A percentile compares a stretch with the other conserved stretches of the same genome.
phyloP scores from a whole-genome alignment of 2,888 invertebrate species.

The Vanessa cardui region DNA sequence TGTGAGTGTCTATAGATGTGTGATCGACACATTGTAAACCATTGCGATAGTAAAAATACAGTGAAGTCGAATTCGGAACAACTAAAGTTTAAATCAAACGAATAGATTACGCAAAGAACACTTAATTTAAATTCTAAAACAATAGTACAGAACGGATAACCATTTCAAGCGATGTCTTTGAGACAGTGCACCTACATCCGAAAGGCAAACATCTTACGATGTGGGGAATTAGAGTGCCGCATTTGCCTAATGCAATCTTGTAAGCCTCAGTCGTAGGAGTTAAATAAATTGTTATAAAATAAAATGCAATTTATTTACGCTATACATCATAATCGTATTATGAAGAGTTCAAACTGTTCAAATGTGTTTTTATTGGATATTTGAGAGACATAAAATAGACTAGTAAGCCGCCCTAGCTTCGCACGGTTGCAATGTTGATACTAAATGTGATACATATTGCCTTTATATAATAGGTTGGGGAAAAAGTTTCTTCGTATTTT shows the following conservation, averaged over 20 bases:
- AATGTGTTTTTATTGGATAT: too few species aligned
- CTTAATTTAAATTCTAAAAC: constrained; percentile 24
- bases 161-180: constrained; percentile 28
- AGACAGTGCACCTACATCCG: constrained; percentile 26
- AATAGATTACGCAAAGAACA: constrained; percentile 7
- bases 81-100: background rate
- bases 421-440: too few species aligned
- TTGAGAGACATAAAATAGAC: too few species aligned
- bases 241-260: constrained; percentile 42
- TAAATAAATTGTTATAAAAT: constrained; percentile 34
- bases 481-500: too few species aligned
- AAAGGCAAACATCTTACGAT: constrained; percentile 32
- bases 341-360: too few species aligned
- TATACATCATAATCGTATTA: too few species aligned
- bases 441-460: too few species aligned
- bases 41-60: background rate
- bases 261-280: constrained; percentile 30
- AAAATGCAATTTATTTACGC: constrained; percentile 12
- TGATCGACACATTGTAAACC: too few species aligned
- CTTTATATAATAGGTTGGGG: too few species aligned
- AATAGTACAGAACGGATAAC: constrained; percentile 29
- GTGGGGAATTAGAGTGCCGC: constrained; percentile 37
- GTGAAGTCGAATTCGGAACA: background rate
- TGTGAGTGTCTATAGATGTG: too few species aligned
- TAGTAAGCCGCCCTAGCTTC: too few species aligned